Evolutionary conservation across 2,888 invertebrate species (phyloP).

Genomic region (Hoplodrina blanda): DNA sequence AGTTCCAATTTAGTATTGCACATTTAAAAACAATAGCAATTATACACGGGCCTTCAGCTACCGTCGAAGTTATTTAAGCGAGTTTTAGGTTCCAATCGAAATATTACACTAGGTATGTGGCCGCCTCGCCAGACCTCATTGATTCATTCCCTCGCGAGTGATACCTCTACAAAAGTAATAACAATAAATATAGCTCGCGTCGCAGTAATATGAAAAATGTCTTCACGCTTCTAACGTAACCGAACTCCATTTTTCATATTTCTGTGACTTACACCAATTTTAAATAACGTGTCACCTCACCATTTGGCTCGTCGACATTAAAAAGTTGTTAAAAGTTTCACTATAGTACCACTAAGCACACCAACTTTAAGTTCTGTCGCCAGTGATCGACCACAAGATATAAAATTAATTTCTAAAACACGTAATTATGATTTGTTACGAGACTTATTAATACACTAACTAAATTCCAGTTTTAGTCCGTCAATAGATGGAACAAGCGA

Average conservation of each 20-base stretch:
- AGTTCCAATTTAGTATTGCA: slow-evolving; percentile 62
- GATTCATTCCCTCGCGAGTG: slow-evolving; percentile 60
- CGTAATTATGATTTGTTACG: slow-evolving; percentile 60
- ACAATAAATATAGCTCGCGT: slow-evolving; percentile 53
- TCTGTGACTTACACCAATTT: slow-evolving; percentile 57
- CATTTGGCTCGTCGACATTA: slow-evolving; percentile 49
- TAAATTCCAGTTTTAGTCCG: slow-evolving; percentile 76
- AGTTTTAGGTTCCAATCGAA: slow-evolving; percentile 69
- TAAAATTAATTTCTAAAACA: slow-evolving; percentile 67
- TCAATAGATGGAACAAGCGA: slow-evolving; percentile 51
- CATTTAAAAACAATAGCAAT: slow-evolving; percentile 62
- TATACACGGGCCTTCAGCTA: slow-evolving; percentile 59
- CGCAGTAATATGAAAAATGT: slow-evolving; percentile 47
- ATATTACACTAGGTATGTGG: slow-evolving; percentile 66
- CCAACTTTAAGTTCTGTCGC: slow-evolving; percentile 60
- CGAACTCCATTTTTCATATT: slow-evolving; percentile 38
- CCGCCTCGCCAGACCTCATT: slow-evolving; percentile 57
- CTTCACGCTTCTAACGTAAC: slow-evolving; percentile 25
- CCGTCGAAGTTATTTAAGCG: slow-evolving; percentile 67
- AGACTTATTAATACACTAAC: slow-evolving; percentile 73
- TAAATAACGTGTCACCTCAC: slow-evolving; percentile 55
- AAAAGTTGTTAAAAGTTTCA: slow-evolving; percentile 56
- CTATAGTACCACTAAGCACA: slow-evolving; percentile 63
- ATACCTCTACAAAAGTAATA: slow-evolving; percentile 63
- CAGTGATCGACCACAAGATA: slow-evolving; percentile 63